Percentiles rank a stretch among this genome's conserved stretches.
These are phyloP conservation scores for Paramuricea clavata DNA, from an alignment of 92 coral and sea anemone genomes.

Conservation along the genomic window DNA sequence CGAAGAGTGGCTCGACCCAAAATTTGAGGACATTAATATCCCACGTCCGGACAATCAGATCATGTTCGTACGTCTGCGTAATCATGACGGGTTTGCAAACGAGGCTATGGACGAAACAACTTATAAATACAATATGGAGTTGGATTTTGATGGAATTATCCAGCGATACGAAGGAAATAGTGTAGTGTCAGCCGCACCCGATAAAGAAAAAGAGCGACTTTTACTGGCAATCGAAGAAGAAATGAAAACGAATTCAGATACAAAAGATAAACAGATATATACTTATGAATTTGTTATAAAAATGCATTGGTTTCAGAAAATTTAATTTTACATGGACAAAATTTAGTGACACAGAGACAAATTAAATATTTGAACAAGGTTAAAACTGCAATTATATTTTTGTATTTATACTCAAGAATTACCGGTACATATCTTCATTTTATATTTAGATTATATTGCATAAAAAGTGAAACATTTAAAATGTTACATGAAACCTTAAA, in stretches of 20 bases:
- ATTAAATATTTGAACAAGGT: background rate
- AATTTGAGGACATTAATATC: background rate
- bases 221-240: conserved; percentile 67
- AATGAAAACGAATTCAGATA: conserved; percentile 75
- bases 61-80: background rate
- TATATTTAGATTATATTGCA: too few species aligned
- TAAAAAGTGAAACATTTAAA: too few species aligned
- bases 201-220: conserved; percentile 59
- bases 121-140: background rate
- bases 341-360: background rate
- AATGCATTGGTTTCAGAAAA: conserved; percentile 3
- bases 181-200: conserved; percentile 68
- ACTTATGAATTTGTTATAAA: conserved; percentile 64
- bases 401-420: too few species aligned
- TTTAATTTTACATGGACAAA: background rate
- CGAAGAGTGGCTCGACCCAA: conserved; percentile 68
- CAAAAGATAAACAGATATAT: conserved; percentile 69
- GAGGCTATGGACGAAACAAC: background rate
- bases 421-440: too few species aligned
- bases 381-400: background rate
- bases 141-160: conserved; percentile 8
- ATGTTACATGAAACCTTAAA: too few species aligned
- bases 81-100: conserved; percentile 24
- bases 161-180: conserved; percentile 64
- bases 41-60: background rate